These are phyloP conservation scores for Chaunax sp. DNA, from an alignment of 2,797 vertebrate species.

Conservation along the genomic window DNA sequence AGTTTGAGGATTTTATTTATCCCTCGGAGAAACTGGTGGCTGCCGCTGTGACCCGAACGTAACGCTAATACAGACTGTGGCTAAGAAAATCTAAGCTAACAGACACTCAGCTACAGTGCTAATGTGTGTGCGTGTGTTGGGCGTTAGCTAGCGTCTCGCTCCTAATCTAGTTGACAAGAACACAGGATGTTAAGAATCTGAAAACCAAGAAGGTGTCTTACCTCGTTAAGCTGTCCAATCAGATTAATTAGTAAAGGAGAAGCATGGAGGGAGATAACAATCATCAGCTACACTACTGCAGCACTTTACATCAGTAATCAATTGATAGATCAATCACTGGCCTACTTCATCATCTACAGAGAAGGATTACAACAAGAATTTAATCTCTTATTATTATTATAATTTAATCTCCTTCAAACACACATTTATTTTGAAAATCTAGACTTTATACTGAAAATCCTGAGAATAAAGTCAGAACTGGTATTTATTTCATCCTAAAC, in stretches of 20 bases:
- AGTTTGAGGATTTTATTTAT: not conserved
- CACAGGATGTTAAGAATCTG: constrained; percentile 41
- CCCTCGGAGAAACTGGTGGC: not conserved
- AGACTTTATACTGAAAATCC: not conserved
- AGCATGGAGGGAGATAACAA: constrained; percentile 72
- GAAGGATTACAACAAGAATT: not conserved
- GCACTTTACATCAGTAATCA: constrained; percentile 19
- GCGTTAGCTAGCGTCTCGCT: not conserved
- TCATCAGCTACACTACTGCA: constrained; percentile 28
- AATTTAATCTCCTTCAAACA: not conserved
- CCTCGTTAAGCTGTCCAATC: constrained; percentile 79
- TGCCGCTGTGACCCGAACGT: not conserved
- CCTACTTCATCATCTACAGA: not conserved
- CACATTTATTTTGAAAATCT: constrained; percentile 5
- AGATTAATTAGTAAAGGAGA: constrained; percentile 68
- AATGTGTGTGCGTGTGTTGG: constrained; percentile 1
- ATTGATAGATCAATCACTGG: not conserved
- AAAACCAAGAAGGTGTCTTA: constrained; percentile 65
- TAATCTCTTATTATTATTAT: no score
- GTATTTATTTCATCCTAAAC: not conserved
- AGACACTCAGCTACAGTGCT: constrained; percentile 18
- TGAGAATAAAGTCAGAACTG: not conserved
- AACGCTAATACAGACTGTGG: constrained; percentile 6
- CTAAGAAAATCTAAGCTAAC: constrained; percentile 18
- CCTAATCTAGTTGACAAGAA: constrained; percentile 34